Base-by-base conservation (phyloP, 2,113 vertebrate species). In the Micromys minutus region DNA sequence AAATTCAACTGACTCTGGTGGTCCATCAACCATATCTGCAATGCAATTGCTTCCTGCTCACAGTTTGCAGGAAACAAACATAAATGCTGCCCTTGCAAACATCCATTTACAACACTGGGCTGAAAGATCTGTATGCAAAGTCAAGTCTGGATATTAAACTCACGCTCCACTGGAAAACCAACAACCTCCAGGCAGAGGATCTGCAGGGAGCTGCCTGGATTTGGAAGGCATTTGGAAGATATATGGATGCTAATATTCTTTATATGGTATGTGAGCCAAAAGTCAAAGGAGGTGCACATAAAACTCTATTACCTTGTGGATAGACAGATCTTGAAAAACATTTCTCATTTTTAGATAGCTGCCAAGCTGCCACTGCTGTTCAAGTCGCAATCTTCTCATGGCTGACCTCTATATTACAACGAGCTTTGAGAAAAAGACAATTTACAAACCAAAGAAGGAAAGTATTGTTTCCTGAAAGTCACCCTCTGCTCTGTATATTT, bases 221-320 rank as follows among this genome's bases (percentile, higher is more conserved):
- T 39, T 57, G n/a, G 31, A 55, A 45, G 34, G 15, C 24, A 31
- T 52, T 71, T 45, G 75, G 67, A 89, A 89, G 55, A 77, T 42
- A 81, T 50, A 29, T 47, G 71, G 85, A 13, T 63, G 75, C 31
- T 52, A 31, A 71, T 24, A 36, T 4, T 79, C 88, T 86, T 85
- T 50, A 75, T 22, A 47, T 10, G 26, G 59, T 69, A 39, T 24
- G 89, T 21, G 69, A 95, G 61, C 17, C 9, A 13, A 61, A 72
- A 79, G 61, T 83, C 91, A 83, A 92, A 95, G 88, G 34, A 85
- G 31, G 42, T 34, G 31, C 21, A 63, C 61, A 77, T 72, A 90
- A 93, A 92, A 95, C 12, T 81, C 47, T 52, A 87, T 74, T 84
- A 74, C 72, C 36, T 72, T 86, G 55, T 72, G 57, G 69, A 87